Base-by-base conservation (phyloP, 2,888 invertebrate genomes). In the Tuta absoluta region DNA sequence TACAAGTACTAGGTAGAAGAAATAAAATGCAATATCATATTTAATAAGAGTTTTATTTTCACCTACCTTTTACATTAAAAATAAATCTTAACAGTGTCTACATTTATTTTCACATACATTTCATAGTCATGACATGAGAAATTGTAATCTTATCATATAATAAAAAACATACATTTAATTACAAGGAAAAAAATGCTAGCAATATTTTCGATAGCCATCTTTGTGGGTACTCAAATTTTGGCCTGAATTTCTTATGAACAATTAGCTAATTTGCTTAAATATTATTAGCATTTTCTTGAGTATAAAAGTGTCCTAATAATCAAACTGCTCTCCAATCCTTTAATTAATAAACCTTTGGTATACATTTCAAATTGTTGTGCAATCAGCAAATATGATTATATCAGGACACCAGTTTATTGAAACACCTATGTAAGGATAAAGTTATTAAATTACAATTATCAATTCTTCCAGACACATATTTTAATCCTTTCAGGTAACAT, bases 1-100 rank as follows among this genome's bases (percentile, higher is more conserved):
- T 38, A 38, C 12, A 41, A 12, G 3, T n/a, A 48, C 3, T 8
- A 48, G 17, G 48, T 8, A 21, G 51, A 23, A 23, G 23, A 14
- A 23, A 53, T 14, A 53, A 53, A 23, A 23, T 3, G 12, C 21
- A 23, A 14, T 12, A 24, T 14, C 0, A 14, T 23, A 23, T 23
- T 53, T 51, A 19, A 33, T 49, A 5, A 49, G 51, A 53, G 23
- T 14, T 53, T 53, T 53, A 23, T 23, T 53, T 53, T 53, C 51
- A 53, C 23, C 51, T 53, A 53, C 51, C 17, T 58, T 33, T 38
- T 58, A 58, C 58, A 38, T 58, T 38, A 58, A 58, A 58, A 38
- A 38, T 58, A 58, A 58, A 37, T 37, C 17, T 33, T 58, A 37
- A 58, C 33, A 58, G 21, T 38, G 37, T 37, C 58, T 53, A 53